phyloP scores from a whole-genome alignment of 2,797 vertebrate species.

The Miichthys miiuy region DNA sequence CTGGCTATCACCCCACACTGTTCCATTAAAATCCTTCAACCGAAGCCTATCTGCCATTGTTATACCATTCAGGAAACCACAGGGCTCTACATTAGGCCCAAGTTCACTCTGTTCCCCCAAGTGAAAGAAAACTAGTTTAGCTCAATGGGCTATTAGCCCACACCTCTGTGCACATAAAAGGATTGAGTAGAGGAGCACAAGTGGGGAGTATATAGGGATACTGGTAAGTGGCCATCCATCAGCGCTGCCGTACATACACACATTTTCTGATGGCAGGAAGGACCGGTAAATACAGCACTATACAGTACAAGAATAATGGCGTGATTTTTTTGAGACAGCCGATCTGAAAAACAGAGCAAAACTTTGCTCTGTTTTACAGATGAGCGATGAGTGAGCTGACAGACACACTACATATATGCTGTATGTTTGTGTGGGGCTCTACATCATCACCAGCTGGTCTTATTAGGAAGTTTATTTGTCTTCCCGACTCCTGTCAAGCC shows the following conservation, averaged over 20 bases:
- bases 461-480: background rate
- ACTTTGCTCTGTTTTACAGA: conserved; percentile 2
- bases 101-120: conserved; percentile 40
- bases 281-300: conserved; percentile 1
- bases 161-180: conserved; percentile 59
- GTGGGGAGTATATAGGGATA: conserved; percentile 50
- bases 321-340: conserved; percentile 10
- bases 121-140: conserved; percentile 61
- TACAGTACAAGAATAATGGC: conserved; percentile 16
- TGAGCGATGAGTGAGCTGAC: background rate
- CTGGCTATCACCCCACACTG: conserved; percentile 28
- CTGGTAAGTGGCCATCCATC: conserved; percentile 61
- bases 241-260: conserved; percentile 30
- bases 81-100: conserved; percentile 38
- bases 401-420: background rate
- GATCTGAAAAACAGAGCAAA: conserved; percentile 23
- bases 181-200: conserved; percentile 41
- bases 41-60: conserved; percentile 51
- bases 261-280: conserved; percentile 17
- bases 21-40: conserved; percentile 54
- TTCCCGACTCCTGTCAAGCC: background rate
- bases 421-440: background rate
- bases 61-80: conserved; percentile 48
- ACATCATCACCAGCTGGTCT: background rate
- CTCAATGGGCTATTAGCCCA: conserved; percentile 60